These are phyloP conservation scores for Erpetoichthys calabaricus DNA, from an alignment of 2,797 vertebrate genomes.

Conservation along the genomic window DNA sequence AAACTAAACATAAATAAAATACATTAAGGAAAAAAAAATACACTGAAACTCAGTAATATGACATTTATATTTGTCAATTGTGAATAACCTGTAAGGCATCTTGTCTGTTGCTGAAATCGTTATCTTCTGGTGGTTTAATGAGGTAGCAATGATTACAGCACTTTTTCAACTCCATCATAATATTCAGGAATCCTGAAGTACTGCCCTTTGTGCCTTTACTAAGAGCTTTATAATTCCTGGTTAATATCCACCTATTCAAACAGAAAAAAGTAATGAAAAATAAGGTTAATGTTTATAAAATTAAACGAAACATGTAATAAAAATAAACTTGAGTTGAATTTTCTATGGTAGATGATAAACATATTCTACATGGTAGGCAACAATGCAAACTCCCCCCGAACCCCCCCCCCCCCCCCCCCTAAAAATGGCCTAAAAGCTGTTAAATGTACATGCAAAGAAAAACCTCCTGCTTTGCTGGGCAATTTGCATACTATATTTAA, in stretches of 20 bases:
- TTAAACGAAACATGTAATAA: conserved; percentile 9
- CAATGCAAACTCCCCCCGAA: too few relatives aligned
- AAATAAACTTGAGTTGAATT: not conserved
- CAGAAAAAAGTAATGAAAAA: conserved; percentile 7
- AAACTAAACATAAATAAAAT: not conserved
- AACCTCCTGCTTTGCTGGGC: too few relatives aligned
- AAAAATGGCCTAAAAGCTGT: too few relatives aligned
- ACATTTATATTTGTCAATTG: too few relatives aligned
- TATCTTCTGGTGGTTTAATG: conserved; percentile 89
- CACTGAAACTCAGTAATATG: not conserved
- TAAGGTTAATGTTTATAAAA: conserved; percentile 12
- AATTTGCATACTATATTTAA: too few relatives aligned
- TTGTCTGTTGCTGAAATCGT: conserved; percentile 78
- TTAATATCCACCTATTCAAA: conserved; percentile 82
- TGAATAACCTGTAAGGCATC: conserved; percentile 81
- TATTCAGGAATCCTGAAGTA: conserved; percentile 93
- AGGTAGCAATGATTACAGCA: conserved; percentile 99
- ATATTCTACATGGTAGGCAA: too few relatives aligned
- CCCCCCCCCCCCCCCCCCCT: too few relatives aligned
- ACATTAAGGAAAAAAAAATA: conserved; percentile 11
- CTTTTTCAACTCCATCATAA: conserved; percentile 99
- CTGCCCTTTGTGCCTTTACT: conserved; percentile 97
- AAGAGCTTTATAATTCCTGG: conserved; percentile 95
- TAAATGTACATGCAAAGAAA: too few relatives aligned
- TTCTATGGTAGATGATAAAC: too few relatives aligned